phyloP scores from a whole-genome alignment of 2,797 vertebrate genomes.

The Arctocebus calabarensis region DNA sequence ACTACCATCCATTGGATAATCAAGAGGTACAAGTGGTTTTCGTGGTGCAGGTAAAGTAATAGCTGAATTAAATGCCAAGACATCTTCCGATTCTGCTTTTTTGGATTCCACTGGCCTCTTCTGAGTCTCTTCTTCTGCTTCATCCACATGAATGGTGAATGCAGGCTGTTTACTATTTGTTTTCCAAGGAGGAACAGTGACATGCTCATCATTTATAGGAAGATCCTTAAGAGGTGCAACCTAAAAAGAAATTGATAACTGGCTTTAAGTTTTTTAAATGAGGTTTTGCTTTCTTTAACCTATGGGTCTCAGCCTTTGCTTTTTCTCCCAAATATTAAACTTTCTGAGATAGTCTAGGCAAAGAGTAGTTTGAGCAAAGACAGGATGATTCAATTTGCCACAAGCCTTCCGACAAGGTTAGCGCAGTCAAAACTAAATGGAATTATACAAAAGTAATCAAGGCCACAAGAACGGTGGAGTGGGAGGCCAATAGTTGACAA shows the following conservation, averaged over 20 bases:
- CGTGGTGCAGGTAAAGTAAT: slow-evolving; percentile 87
- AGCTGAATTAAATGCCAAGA: slow-evolving; percentile 87
- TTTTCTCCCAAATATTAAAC: slow-evolving; percentile 46
- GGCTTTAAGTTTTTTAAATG: neutral
- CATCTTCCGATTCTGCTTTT: slow-evolving; percentile 75
- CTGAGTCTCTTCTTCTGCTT: slow-evolving; percentile 88
- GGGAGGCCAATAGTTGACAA: neutral
- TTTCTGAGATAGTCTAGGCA: neutral
- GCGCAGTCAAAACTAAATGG: neutral
- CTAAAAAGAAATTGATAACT: slow-evolving; percentile 63
- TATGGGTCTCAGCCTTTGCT: neutral
- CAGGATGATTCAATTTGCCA: neutral
- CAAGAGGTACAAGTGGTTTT: slow-evolving; percentile 92
- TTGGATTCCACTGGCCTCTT: slow-evolving; percentile 85
- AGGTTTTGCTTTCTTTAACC: slow-evolving; percentile 2
- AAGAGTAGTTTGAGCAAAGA: neutral
- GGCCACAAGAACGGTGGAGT: neutral
- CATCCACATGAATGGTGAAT: slow-evolving; percentile 93
- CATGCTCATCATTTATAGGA: slow-evolving; percentile 89
- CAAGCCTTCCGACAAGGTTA: slow-evolving; percentile 17
- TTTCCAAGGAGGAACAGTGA: slow-evolving; percentile 86
- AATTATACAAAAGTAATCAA: slow-evolving; percentile 16
- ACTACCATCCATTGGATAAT: slow-evolving; percentile 92
- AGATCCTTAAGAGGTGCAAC: slow-evolving; percentile 73
- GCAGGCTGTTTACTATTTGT: slow-evolving; percentile 87